Conservation (phyloP, 2,888 invertebrate genomes). For the Agonopterix subpropinquella region DNA sequence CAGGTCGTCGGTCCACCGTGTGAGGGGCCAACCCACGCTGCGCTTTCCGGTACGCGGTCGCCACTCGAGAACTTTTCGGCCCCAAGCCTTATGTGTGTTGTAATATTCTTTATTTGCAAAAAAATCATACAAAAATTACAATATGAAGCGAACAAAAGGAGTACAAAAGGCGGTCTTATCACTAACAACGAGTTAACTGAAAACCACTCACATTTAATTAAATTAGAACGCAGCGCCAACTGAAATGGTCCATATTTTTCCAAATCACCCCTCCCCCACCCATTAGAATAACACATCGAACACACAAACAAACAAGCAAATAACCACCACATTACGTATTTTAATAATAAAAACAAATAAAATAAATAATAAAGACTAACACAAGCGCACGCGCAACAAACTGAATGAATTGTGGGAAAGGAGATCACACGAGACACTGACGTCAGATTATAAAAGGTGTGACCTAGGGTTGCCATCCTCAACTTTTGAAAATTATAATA, state of each 20-base stretch:
- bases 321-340: not conserved
- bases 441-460: too few relatives aligned
- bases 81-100: too few relatives aligned
- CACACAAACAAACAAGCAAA: constrained; percentile 19
- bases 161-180: too few relatives aligned
- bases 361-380: constrained; percentile 1
- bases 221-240: constrained; percentile 38
- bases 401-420: too few relatives aligned
- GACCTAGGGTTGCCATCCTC: too few relatives aligned
- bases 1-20: too few relatives aligned
- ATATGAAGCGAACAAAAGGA: not conserved
- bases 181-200: not conserved
- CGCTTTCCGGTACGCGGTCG: too few relatives aligned
- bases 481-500: too few relatives aligned
- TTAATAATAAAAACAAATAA: not conserved
- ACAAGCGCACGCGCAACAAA: too few relatives aligned
- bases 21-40: too few relatives aligned
- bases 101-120: not conserved
- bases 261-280: constrained; percentile 43
- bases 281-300: constrained; percentile 14
- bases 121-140: not conserved
- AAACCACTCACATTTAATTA: constrained; percentile 55
- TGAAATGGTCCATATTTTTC: constrained; percentile 60
- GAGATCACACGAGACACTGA: too few relatives aligned
- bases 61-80: too few relatives aligned